Conservation (phyloP, 2,797 vertebrate genomes). For the Phalloptychus januarius region DNA sequence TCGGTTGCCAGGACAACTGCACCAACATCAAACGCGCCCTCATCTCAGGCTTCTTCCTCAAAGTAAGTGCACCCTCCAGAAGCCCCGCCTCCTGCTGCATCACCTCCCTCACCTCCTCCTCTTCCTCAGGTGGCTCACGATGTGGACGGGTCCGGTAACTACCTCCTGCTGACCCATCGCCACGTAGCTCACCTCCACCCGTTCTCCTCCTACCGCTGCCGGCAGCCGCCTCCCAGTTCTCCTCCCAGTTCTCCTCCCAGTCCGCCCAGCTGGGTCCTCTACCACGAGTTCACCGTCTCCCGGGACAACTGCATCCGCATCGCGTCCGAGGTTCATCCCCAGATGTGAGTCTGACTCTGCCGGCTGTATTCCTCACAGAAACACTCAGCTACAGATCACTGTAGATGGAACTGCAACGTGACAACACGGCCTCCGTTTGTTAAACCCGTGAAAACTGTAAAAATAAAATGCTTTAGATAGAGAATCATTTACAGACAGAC, state of each 20-base stretch:
- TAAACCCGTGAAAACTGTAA: no score
- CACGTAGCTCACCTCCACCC: conserved; percentile 92
- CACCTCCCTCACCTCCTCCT: not conserved
- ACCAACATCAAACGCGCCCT: conserved; percentile 90
- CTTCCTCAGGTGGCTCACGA: conserved; percentile 88
- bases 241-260: conserved; percentile 67
- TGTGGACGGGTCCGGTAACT: conserved; percentile 93
- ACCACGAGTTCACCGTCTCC: conserved; percentile 93
- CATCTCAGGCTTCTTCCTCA: conserved; percentile 94
- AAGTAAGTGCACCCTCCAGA: conserved; percentile 71
- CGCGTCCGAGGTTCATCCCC: conserved; percentile 89
- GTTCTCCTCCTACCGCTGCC: conserved; percentile 86
- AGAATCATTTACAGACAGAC: no score
- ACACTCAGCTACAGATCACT: no score
- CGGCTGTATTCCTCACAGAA: no score
- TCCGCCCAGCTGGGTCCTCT: conserved; percentile 91
- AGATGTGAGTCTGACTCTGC: conserved; percentile 84
- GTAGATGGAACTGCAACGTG: no score
- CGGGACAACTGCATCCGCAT: conserved; percentile 93
- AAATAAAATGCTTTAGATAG: no score
- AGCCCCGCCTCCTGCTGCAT: not conserved
- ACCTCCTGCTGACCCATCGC: conserved; percentile 92
- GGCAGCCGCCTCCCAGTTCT: conserved; percentile 74
- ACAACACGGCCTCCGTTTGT: no score
- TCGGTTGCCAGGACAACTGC: conserved; percentile 89